A percentile compares a stretch with the other conserved stretches of the same genome.
phyloP scores from a whole-genome alignment of 2,888 invertebrate genomes.

The Linyphia triangularis region DNA sequence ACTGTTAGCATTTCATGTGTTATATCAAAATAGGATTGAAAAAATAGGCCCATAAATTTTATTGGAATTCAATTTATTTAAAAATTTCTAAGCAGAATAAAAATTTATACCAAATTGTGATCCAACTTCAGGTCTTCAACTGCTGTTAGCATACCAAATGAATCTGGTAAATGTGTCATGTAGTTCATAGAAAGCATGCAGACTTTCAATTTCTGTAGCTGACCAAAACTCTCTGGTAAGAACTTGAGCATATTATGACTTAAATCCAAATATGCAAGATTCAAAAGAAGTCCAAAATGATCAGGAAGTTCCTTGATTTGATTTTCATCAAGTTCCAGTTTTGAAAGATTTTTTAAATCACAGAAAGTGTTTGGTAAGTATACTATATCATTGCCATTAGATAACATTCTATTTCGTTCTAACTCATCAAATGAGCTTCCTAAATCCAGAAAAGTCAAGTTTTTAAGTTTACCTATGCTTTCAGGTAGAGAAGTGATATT shows the following conservation, averaged over 20 bases:
- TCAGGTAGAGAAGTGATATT: slow-evolving; percentile 37
- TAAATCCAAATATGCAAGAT: slow-evolving; percentile 53
- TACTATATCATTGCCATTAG: slow-evolving; percentile 51
- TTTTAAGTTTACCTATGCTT: slow-evolving; percentile 55
- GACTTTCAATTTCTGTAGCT: slow-evolving; percentile 26
- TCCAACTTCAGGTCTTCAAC: slow-evolving; percentile 64
- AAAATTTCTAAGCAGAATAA: not conserved
- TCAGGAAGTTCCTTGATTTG: slow-evolving; percentile 41
- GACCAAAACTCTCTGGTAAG: slow-evolving; percentile 65
- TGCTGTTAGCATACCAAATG: slow-evolving; percentile 48
- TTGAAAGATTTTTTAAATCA: slow-evolving; percentile 36
- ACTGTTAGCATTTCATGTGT: not conserved
- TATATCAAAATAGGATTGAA: too few species aligned
- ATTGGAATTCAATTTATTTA: too few species aligned
- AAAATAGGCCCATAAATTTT: not conserved
- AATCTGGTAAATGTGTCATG: slow-evolving; percentile 42
- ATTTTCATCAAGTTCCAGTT: slow-evolving; percentile 72
- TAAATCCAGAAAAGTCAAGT: slow-evolving; percentile 38
- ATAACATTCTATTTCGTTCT: slow-evolving; percentile 25
- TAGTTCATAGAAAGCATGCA: slow-evolving; percentile 65
- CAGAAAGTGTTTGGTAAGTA: slow-evolving; percentile 48
- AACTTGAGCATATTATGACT: slow-evolving; percentile 48
- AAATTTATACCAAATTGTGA: slow-evolving; percentile 53
- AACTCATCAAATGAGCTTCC: slow-evolving; percentile 54
- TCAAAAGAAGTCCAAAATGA: slow-evolving; percentile 55